Conservation (phyloP, 2,113 vertebrate species). For the Pipra filicauda region DNA sequence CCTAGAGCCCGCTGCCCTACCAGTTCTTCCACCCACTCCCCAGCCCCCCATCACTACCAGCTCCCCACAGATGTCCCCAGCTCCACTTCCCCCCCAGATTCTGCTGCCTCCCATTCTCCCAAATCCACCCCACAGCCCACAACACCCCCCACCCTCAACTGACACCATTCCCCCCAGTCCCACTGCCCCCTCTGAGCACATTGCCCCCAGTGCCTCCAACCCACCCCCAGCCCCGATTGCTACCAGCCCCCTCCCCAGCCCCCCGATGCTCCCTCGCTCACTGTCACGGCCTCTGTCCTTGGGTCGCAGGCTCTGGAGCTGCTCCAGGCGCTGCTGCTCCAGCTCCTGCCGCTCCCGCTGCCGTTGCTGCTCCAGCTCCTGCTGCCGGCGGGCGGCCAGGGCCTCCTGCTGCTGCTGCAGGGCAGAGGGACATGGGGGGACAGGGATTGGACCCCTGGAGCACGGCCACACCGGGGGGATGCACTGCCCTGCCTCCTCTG, state of each 20-base stretch:
- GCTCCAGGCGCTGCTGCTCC: slow-evolving; percentile 84
- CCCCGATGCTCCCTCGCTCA: slow-evolving; percentile 15
- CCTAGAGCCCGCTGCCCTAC: too few species aligned
- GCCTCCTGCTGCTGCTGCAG: slow-evolving; percentile 84
- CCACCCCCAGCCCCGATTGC: background rate
- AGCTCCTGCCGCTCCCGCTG: slow-evolving; percentile 81
- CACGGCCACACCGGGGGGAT: background rate
- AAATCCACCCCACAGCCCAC: background rate
- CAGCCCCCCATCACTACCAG: too few species aligned
- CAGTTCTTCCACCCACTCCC: too few species aligned
- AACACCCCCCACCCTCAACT: background rate
- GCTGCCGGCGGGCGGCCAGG: slow-evolving; percentile 81
- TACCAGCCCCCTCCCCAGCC: background rate
- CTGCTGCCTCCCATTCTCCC: too few species aligned
- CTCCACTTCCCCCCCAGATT: too few species aligned
- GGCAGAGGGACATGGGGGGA: background rate
- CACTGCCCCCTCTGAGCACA: background rate
- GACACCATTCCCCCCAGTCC: background rate
- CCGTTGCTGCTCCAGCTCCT: slow-evolving; percentile 84
- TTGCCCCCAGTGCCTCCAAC: background rate
- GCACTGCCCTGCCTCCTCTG: background rate
- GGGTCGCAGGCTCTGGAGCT: slow-evolving; percentile 81
- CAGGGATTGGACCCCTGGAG: background rate
- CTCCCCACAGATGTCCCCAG: too few species aligned
- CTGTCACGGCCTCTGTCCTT: slow-evolving; percentile 87